Conservation (phyloP, 2,888 invertebrate genomes). For the Melanotus villosus region DNA sequence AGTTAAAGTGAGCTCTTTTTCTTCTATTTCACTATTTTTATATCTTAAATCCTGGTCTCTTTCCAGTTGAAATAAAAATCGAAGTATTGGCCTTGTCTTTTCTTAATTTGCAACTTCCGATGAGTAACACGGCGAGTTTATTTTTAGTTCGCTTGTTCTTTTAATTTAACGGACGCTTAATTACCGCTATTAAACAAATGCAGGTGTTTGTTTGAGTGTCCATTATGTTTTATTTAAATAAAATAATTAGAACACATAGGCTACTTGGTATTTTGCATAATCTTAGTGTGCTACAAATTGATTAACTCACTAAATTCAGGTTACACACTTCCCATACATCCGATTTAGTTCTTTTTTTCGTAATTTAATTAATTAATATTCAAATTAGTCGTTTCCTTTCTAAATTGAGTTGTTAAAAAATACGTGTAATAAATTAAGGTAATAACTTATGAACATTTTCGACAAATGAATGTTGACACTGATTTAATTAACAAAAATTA, state of each 20-base stretch:
- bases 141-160: slow-evolving; percentile 8
- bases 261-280: slow-evolving; percentile 19
- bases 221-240: slow-evolving; percentile 8
- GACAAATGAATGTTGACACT: too few species aligned
- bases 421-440: too few species aligned
- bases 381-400: background rate
- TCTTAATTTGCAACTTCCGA: slow-evolving; percentile 13
- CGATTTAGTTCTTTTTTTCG: background rate
- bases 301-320: slow-evolving; percentile 2
- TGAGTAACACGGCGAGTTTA: slow-evolving; percentile 11
- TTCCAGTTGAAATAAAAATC: too few species aligned
- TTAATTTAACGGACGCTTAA: slow-evolving; percentile 10
- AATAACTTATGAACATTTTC: too few species aligned
- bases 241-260: background rate
- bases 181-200: slow-evolving; percentile 1
- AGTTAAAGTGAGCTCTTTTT: too few species aligned
- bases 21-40: too few species aligned
- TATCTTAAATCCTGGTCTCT: too few species aligned
- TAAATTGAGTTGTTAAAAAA: too few species aligned
- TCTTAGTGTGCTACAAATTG: slow-evolving; percentile 10
- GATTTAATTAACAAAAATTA: too few species aligned
- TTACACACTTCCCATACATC: slow-evolving; percentile 8
- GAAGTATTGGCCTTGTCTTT: slow-evolving; percentile 9
- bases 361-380: background rate
- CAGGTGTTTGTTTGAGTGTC: slow-evolving; percentile 8